Evolutionary conservation across 2,113 vertebrate genomes (phyloP).

Genomic region (Eurystomus gularis): DNA sequence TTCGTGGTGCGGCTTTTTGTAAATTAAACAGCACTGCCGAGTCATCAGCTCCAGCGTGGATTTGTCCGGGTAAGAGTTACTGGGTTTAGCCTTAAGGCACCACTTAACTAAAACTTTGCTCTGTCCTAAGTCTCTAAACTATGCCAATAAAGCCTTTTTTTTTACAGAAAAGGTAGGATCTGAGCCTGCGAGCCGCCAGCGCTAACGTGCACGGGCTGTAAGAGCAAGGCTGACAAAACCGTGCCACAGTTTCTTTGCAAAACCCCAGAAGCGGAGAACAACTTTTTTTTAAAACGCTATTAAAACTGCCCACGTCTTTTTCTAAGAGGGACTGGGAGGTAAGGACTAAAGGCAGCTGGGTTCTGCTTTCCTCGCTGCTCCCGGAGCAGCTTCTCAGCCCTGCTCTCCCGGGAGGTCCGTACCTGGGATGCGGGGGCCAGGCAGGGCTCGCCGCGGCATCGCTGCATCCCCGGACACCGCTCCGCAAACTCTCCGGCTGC

Average conservation of each 20-base stretch:
- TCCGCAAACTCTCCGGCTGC: neutral
- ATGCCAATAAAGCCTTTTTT: neutral
- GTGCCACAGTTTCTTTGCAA: neutral
- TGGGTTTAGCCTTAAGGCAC: neutral
- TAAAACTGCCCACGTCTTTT: neutral
- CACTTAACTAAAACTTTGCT: neutral
- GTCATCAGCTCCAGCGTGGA: neutral
- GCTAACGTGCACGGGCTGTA: neutral
- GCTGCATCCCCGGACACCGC: neutral
- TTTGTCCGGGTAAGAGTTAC: neutral
- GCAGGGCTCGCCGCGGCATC: neutral
- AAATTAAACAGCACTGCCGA: constrained; percentile 4
- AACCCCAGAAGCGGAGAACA: neutral
- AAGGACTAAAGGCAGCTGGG: neutral
- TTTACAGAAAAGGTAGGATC: neutral
- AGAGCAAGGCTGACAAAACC: neutral
- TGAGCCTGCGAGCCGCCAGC: rapidly evolving
- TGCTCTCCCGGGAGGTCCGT: neutral
- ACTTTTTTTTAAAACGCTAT: neutral
- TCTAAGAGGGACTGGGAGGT: neutral
- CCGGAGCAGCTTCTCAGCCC: neutral
- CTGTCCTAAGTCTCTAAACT: neutral
- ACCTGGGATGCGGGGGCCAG: neutral
- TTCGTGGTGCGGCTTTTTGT: neutral
- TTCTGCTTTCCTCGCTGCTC: neutral